Evolutionary conservation across 2,888 invertebrate species (phyloP).

Genomic region (Spisula subtruncata): DNA sequence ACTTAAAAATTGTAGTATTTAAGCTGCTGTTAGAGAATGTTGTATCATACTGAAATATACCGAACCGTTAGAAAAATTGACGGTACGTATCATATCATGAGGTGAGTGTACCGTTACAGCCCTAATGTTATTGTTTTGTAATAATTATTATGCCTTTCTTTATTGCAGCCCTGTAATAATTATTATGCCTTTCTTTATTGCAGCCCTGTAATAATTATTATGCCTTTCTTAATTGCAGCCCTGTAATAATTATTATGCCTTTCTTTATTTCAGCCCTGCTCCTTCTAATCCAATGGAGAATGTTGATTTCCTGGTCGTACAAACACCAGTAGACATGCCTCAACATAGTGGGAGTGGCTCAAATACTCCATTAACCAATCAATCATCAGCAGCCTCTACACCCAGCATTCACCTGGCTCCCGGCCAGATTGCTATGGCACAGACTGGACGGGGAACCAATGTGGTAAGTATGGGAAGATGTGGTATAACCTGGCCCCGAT

Average conservation of each 20-base stretch:
- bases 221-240: slow-evolving; percentile 32
- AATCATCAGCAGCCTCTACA: slow-evolving; percentile 74
- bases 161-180: not conserved
- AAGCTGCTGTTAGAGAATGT: no score
- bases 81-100: no score
- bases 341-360: slow-evolving; percentile 71
- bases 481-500: no score
- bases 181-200: slow-evolving; percentile 26
- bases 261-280: slow-evolving; percentile 71
- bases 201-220: not conserved
- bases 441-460: slow-evolving; percentile 86
- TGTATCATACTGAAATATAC: no score
- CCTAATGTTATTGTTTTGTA: no score
- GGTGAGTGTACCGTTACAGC: no score
- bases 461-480: slow-evolving; percentile 83
- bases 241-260: not conserved
- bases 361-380: slow-evolving; percentile 74
- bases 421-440: slow-evolving; percentile 74
- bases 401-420: slow-evolving; percentile 77
- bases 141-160: not conserved
- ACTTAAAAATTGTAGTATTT: no score
- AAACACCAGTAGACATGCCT: slow-evolving; percentile 90
- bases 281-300: slow-evolving; percentile 72
- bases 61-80: no score
- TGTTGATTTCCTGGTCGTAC: slow-evolving; percentile 94